phyloP scores from a whole-genome alignment of 1,140 invertebrate species.

The Bombus difficillimus region DNA sequence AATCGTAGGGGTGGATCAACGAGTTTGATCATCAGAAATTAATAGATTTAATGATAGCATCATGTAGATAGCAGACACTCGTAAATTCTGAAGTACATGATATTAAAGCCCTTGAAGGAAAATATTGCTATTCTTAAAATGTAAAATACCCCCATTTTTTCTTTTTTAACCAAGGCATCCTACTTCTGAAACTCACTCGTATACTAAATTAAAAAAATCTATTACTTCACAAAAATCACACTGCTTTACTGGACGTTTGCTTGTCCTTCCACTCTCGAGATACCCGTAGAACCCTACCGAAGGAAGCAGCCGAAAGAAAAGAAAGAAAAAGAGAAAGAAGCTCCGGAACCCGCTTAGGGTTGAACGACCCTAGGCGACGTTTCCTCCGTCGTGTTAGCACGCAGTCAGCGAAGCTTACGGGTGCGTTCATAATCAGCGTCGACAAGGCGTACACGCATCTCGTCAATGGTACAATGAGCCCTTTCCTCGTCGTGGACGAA shows the following conservation, averaged over 20 bases:
- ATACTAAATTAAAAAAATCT: too few species aligned
- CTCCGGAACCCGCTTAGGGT: conserved; percentile 56
- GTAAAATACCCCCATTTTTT: too few species aligned
- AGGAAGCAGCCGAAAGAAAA: neutral
- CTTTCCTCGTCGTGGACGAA: conserved; percentile 30
- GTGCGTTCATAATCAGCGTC: conserved; percentile 73
- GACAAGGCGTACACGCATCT: conserved; percentile 70
- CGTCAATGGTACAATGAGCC: conserved; percentile 65
- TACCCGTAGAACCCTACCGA: neutral
- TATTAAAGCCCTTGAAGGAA: too few species aligned
- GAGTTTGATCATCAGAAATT: too few species aligned
- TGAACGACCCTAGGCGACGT: conserved; percentile 68
- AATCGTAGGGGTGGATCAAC: too few species aligned
- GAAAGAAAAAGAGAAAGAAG: conserved; percentile 31
- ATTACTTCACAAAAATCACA: too few species aligned
- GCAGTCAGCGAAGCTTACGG: conserved; percentile 63
- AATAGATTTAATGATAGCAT: too few species aligned
- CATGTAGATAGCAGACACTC: too few species aligned
- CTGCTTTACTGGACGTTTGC: neutral
- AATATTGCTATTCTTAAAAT: too few species aligned
- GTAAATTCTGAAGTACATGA: too few species aligned
- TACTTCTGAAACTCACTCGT: too few species aligned
- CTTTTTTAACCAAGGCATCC: too few species aligned
- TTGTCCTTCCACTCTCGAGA: neutral
- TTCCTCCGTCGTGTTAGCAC: conserved; percentile 60